Evolutionary conservation across 2,888 invertebrate species (phyloP).

Genomic region (Aphidoletes aphidimyza): DNA sequence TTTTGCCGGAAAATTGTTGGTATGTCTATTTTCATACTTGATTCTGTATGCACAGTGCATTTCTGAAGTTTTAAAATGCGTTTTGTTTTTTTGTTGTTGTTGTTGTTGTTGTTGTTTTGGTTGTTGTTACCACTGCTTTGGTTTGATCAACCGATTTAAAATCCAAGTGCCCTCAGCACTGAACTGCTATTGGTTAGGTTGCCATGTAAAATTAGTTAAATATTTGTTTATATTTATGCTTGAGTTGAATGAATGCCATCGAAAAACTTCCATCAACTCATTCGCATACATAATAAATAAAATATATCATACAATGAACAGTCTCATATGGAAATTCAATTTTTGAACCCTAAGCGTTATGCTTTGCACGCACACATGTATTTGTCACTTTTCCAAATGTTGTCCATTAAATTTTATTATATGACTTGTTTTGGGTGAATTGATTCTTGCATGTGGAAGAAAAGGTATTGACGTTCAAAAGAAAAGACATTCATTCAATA

Average conservation of each 20-base stretch:
- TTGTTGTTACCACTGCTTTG: too few relatives aligned
- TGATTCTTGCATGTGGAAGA: not conserved
- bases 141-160: too few relatives aligned
- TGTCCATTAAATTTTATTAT: not conserved
- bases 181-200: too few relatives aligned
- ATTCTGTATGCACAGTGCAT: constrained; percentile 26
- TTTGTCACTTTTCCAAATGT: not conserved
- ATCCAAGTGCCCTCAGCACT: too few relatives aligned
- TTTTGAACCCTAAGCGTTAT: not conserved
- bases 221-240: constrained; percentile 17
- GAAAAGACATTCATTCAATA: too few relatives aligned
- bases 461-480: not conserved
- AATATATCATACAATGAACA: not conserved
- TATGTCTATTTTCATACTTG: not conserved
- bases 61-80: not conserved
- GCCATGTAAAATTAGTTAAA: constrained; percentile 10
- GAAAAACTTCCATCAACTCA: constrained; percentile 1
- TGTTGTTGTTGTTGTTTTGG: too few relatives aligned
- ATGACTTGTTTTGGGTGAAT: not conserved
- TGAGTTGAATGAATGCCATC: not conserved
- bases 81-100: too few relatives aligned
- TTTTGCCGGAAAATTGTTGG: not conserved
- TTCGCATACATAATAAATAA: constrained; percentile 15
- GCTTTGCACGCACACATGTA: not conserved
- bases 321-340: not conserved